A percentile compares a stretch with the other conserved stretches of the same genome.
Conservation (phyloP, 2,797 vertebrate species). For the Spea hammondii region DNA sequence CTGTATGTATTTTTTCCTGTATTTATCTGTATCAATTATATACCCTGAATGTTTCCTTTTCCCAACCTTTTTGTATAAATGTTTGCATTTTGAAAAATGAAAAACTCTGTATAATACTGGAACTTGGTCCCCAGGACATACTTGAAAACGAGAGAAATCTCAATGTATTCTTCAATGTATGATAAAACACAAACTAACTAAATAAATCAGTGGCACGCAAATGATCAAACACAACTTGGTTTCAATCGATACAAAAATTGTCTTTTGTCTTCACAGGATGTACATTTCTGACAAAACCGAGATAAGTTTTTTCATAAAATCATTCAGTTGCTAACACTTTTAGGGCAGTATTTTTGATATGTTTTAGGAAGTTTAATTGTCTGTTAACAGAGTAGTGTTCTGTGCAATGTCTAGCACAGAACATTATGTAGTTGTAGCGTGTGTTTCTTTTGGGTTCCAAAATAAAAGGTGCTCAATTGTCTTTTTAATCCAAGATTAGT, state of each 20-base stretch:
- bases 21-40: too few relatives aligned
- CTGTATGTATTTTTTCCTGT: too few relatives aligned
- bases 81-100: too few relatives aligned
- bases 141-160: too few relatives aligned
- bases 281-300: conserved; percentile 8
- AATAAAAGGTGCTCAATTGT: conserved; percentile 42
- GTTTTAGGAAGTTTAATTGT: conserved; percentile 25
- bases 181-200: too few relatives aligned
- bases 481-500: conserved; percentile 36
- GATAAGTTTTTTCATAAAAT: conserved; percentile 10
- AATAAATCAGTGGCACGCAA: background rate
- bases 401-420: conserved; percentile 24
- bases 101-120: too few relatives aligned
- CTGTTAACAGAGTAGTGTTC: conserved; percentile 31
- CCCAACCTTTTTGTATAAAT: too few relatives aligned
- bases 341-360: conserved; percentile 28
- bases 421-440: conserved; percentile 23
- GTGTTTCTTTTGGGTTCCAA: conserved; percentile 25
- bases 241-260: background rate
- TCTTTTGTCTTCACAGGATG: background rate
- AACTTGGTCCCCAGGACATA: too few relatives aligned
- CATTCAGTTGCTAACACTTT: conserved; percentile 11
- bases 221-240: background rate
- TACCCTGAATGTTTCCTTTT: too few relatives aligned
- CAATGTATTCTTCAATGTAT: too few relatives aligned